Conservation (phyloP, 2,797 vertebrate genomes). For the Peromyscus attwateri region DNA sequence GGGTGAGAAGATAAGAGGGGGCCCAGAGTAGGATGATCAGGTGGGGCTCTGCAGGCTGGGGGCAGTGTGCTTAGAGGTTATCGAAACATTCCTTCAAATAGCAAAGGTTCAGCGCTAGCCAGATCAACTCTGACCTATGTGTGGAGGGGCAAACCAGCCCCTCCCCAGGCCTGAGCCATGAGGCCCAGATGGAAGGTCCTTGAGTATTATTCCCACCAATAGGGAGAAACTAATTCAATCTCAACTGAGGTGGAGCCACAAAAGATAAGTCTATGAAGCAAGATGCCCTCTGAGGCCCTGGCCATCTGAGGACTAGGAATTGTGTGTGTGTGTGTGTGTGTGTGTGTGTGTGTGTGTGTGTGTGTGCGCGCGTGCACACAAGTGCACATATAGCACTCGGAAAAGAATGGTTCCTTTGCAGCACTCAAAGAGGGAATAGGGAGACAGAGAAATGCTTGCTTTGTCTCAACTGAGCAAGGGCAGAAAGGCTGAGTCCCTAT, state of each 20-base stretch:
- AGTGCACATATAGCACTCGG: background rate
- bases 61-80: slow-evolving; percentile 73
- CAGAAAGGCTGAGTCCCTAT: background rate
- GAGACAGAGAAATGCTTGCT: background rate
- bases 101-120: slow-evolving; percentile 51
- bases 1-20: slow-evolving; percentile 75
- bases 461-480: background rate
- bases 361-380: background rate
- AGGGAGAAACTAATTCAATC: background rate
- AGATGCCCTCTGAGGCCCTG: background rate
- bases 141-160: background rate
- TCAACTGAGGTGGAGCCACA: background rate
- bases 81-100: slow-evolving; percentile 80
- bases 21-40: slow-evolving; percentile 62
- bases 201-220: background rate
- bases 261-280: background rate
- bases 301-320: background rate
- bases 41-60: slow-evolving; percentile 68
- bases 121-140: background rate
- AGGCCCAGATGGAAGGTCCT: background rate
- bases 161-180: background rate
- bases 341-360: background rate
- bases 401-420: background rate
- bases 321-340: too few relatives aligned
- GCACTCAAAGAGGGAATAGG: background rate